Evolutionary conservation across 2,888 invertebrate species (phyloP).

Genomic region (Siphlonurus alternatus): DNA sequence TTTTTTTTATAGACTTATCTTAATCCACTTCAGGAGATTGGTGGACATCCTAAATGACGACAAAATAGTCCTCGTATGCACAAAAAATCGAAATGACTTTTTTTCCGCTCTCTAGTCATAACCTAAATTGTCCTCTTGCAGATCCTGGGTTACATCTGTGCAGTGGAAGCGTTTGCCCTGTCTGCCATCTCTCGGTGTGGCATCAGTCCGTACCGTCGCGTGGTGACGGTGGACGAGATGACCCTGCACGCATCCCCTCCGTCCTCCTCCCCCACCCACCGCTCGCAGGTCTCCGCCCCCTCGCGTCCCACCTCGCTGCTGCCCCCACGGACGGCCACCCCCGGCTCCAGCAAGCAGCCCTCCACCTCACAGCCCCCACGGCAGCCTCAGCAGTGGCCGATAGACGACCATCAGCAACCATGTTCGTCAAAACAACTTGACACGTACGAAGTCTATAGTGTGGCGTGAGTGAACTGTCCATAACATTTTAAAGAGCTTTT

Average conservation of each 20-base stretch:
- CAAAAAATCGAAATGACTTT: too few relatives aligned
- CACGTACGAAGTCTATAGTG: not conserved
- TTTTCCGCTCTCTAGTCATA: too few relatives aligned
- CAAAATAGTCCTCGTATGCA: too few relatives aligned
- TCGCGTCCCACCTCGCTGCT: not conserved
- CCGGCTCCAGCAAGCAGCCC: not conserved
- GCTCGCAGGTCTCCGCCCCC: not conserved
- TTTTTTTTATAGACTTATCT: too few relatives aligned
- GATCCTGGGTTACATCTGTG: conserved; percentile 44
- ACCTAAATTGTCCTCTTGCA: too few relatives aligned
- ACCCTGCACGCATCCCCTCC: not conserved
- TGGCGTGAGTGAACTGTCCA: not conserved
- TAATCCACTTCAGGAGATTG: too few relatives aligned
- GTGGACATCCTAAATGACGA: too few relatives aligned
- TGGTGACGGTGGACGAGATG: not conserved
- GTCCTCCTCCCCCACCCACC: not conserved
- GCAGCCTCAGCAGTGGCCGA: not conserved
- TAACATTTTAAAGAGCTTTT: not conserved
- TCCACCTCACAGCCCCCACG: not conserved
- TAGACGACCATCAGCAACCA: conserved; percentile 1
- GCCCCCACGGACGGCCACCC: not conserved
- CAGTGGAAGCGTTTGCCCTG: conserved; percentile 38
- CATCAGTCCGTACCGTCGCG: conserved; percentile 12
- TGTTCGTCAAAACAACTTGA: not conserved
- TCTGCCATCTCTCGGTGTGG: conserved; percentile 39